These are phyloP conservation scores for Linnaemya vulpina DNA, from an alignment of 2,888 invertebrate species.

Conservation along the genomic window DNA sequence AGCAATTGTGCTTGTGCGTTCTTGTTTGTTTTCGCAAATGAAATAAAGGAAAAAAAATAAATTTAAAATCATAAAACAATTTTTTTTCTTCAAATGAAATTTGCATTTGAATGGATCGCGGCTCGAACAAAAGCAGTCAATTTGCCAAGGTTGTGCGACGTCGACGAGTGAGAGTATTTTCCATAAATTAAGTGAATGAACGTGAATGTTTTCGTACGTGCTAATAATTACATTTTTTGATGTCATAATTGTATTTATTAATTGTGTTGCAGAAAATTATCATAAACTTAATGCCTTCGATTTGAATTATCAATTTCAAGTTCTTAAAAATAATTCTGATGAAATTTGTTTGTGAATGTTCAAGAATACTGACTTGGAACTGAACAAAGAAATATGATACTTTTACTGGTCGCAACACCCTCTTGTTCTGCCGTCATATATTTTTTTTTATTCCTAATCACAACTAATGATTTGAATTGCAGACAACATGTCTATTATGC, in stretches of 20 bases:
- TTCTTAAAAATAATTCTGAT: too few species aligned
- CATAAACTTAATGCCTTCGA: not conserved
- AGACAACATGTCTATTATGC: too few species aligned
- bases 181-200: slow-evolving; percentile 28
- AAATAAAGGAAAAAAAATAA: not conserved
- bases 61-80: not conserved
- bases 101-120: slow-evolving; percentile 39
- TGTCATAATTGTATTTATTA: slow-evolving; percentile 39
- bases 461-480: too few species aligned
- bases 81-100: slow-evolving; percentile 5
- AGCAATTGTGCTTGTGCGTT: not conserved
- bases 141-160: slow-evolving; percentile 9
- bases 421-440: too few species aligned
- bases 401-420: too few species aligned
- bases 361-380: too few species aligned
- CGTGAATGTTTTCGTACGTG: not conserved
- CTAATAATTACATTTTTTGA: slow-evolving; percentile 50
- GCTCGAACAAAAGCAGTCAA: slow-evolving; percentile 25
- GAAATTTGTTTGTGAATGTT: too few species aligned
- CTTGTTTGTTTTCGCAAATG: slow-evolving; percentile 13
- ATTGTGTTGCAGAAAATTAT: not conserved
- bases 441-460: too few species aligned
- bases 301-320: not conserved
- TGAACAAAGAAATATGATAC: too few species aligned
- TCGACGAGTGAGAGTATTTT: slow-evolving; percentile 22